Evolutionary conservation across 2,888 invertebrate species (phyloP), one percentile per base, ranked within the genome.

Genomic region (Synergus umbraculus): DNA sequence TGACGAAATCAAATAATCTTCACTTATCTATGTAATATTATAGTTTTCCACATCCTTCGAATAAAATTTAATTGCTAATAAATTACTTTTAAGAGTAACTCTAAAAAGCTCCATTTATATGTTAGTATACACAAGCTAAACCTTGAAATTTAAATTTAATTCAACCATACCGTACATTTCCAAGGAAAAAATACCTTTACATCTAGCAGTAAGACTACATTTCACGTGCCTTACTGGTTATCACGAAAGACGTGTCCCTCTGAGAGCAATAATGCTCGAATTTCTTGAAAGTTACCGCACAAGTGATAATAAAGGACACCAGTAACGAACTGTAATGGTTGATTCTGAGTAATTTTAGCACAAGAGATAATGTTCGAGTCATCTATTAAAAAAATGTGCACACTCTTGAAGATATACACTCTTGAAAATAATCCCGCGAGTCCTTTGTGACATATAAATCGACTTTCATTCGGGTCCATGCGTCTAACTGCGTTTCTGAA

Each of bases 281-380:
- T 67, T 67, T 67, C 67, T 67, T 67, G 46, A 67, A 67, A 67
- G 67, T 67, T 46, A 22, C 67, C 13, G 44, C 22, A 67, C 46
- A 46, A 67, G 67, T 67, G 67, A 65, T 65, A 37, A 37, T 37
- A 37, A 37, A 37, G 37, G 37, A 5, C 69, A 69, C 49, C 69
- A 49, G 22, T 46, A 69, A 69, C 69, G 13, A 69, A 49, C 22
- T 29, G 22, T 49, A 69, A 69, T 69, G 29, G 69, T 22, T 13
- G 9, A 69, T 69, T 69, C 46, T 22, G 69, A 69, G 69, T 13
- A 60, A 78, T 44, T 13, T 69, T 43, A 49, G 46, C 73, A 63
- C 81, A 80, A 83, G 83, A 82, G 82, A 83, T 83, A 79, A 81
- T 69, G 69, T 69, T 49, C 22, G 22, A 69, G 46, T 49, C 7